phyloP scores from a whole-genome alignment of 2,888 invertebrate genomes.

The Hirtodrosophila histrioides region DNA sequence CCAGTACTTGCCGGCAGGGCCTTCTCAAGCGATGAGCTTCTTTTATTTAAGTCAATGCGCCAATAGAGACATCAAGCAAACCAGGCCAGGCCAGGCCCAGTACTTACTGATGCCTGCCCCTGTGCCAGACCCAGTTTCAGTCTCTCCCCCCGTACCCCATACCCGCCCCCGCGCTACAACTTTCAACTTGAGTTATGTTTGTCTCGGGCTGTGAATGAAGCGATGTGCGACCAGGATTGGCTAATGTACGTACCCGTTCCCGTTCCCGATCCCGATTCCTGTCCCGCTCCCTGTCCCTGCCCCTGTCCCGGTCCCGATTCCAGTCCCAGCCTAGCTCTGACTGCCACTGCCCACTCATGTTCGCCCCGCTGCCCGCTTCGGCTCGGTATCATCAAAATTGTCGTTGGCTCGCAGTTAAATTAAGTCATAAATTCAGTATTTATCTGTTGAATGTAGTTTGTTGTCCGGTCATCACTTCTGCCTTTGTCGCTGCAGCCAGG shows the following conservation, averaged over 20 bases:
- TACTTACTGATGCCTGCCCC: not conserved
- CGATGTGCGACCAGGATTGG: conserved; percentile 76
- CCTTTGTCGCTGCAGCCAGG: conserved; percentile 63
- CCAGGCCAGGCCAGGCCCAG: conserved; percentile 42
- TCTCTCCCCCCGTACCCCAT: not conserved
- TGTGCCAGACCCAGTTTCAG: not conserved
- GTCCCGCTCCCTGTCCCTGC: too few species aligned
- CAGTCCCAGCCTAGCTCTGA: conserved; percentile 41
- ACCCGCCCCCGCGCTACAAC: conserved; percentile 10
- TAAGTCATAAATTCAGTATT: conserved; percentile 84
- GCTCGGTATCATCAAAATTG: conserved; percentile 74
- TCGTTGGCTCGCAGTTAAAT: conserved; percentile 83
- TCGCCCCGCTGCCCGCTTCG: conserved; percentile 26
- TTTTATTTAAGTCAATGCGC: conserved; percentile 61
- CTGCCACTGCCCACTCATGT: conserved; percentile 76
- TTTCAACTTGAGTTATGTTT: conserved; percentile 68
- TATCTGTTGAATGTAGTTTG: conserved; percentile 83
- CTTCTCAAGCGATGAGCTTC: conserved; percentile 52
- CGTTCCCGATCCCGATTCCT: too few species aligned
- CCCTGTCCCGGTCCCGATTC: not conserved
- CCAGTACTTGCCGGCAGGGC: not conserved
- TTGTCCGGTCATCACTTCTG: conserved; percentile 81
- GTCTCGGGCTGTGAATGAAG: conserved; percentile 75
- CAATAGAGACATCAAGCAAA: conserved; percentile 76
- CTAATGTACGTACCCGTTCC: conserved; percentile 58